These are phyloP conservation scores for Cettia cetti DNA, from an alignment of 2,113 vertebrate genomes.

Conservation along the genomic window DNA sequence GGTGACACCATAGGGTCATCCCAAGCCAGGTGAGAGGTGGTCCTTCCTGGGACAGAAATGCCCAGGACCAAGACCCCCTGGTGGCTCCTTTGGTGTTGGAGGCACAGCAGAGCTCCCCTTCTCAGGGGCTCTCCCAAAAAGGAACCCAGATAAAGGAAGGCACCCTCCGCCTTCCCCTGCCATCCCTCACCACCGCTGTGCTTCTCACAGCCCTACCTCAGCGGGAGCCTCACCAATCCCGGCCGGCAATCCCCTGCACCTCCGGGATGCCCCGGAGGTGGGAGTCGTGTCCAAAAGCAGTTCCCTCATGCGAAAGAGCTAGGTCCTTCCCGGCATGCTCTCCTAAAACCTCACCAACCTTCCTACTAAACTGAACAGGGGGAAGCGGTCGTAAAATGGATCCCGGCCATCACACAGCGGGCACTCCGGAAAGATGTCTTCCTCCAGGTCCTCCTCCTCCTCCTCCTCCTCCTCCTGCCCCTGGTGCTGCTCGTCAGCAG, in stretches of 20 bases:
- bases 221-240: background rate
- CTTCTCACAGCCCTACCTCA: background rate
- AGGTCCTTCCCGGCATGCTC: conserved; percentile 95
- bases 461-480: conserved; percentile 84
- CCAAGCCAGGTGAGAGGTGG: rapidly evolving
- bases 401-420: conserved; percentile 91
- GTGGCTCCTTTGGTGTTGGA: background rate
- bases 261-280: background rate
- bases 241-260: background rate
- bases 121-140: background rate
- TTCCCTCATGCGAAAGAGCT: conserved; percentile 90
- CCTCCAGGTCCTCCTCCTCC: conserved; percentile 82
- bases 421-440: conserved; percentile 95
- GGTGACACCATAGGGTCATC: rapidly evolving
- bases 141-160: background rate
- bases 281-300: conserved; percentile 67
- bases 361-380: conserved; percentile 99
- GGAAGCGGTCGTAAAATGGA: conserved; percentile 99
- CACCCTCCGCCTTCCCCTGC: rapidly evolving
- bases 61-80: background rate
- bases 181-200: rapidly evolving
- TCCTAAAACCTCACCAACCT: conserved; percentile 99
- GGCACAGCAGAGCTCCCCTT: background rate
- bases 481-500: conserved; percentile 89
- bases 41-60: background rate